Conservation (phyloP, 2,797 vertebrate genomes). For the Threskiornis aethiopicus region DNA sequence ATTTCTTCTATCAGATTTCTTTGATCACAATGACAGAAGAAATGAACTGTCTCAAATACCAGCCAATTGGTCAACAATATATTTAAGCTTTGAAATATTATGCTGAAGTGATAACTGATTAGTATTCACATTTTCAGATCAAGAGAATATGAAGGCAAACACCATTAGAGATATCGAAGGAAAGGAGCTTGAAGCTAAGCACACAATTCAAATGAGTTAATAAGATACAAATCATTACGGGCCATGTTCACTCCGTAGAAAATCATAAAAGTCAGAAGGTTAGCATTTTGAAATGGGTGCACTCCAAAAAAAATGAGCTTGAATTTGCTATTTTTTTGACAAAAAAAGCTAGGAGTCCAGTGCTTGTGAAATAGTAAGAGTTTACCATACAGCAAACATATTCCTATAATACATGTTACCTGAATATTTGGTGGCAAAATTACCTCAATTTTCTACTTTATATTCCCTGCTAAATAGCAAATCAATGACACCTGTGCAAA, state of each 20-base stretch:
- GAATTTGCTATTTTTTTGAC: neutral
- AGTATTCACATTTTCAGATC: neutral
- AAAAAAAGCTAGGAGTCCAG: neutral
- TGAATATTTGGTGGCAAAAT: neutral
- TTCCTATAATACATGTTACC: neutral
- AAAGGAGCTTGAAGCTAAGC: neutral
- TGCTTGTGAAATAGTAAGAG: neutral
- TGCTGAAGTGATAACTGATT: neutral
- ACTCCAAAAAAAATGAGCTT: neutral
- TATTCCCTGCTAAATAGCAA: neutral
- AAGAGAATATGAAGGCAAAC: neutral
- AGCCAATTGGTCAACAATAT: neutral
- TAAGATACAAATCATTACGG: neutral
- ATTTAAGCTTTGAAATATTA: neutral
- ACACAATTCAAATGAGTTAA: neutral
- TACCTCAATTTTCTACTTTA: neutral
- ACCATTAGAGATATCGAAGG: neutral
- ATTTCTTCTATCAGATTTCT: neutral
- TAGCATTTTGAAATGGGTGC: neutral
- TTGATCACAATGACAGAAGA: neutral
- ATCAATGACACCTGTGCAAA: neutral
- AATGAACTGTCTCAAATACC: neutral
- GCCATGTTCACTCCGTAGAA: neutral
- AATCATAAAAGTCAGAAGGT: neutral
- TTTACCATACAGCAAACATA: neutral